phyloP scores from a whole-genome alignment of 2,888 invertebrate species.

The Acrocyrtus sp. region DNA sequence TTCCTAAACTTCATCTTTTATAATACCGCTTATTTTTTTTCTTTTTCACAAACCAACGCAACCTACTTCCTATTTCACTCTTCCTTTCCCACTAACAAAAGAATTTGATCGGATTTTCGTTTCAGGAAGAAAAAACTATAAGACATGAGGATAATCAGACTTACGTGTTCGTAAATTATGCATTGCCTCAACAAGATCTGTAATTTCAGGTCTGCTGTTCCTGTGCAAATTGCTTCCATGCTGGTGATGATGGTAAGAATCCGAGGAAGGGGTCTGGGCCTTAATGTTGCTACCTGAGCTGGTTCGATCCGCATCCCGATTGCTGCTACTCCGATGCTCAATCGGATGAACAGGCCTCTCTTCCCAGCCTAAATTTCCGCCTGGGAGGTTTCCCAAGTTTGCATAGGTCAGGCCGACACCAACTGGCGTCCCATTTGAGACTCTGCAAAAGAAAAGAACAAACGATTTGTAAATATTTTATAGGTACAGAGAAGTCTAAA shows the following conservation, averaged over 20 bases:
- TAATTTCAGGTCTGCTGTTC: conserved; percentile 70
- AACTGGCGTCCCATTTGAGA: conserved; percentile 60
- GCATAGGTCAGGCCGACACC: conserved; percentile 61
- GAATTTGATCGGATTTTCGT: conserved; percentile 32
- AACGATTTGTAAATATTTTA: conserved; percentile 15
- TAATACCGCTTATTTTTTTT: not conserved
- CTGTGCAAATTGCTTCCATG: conserved; percentile 62
- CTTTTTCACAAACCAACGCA: not conserved
- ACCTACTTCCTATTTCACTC: not conserved
- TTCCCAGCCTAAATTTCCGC: conserved; percentile 62
- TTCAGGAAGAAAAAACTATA: too few relatives aligned
- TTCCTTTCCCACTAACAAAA: not conserved
- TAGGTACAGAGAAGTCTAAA: not conserved
- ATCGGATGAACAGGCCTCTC: conserved; percentile 52
- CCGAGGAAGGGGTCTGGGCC: conserved; percentile 51
- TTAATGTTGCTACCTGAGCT: conserved; percentile 49
- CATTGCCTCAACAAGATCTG: conserved; percentile 76
- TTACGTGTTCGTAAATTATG: conserved; percentile 74
- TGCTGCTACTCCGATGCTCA: conserved; percentile 58
- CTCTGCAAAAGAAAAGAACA: conserved; percentile 40
- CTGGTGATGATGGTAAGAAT: conserved; percentile 46
- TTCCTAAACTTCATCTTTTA: not conserved
- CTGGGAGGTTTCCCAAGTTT: conserved; percentile 62
- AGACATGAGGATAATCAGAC: conserved; percentile 57
- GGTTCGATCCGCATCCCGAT: conserved; percentile 49